Evolutionary conservation across 2,113 vertebrate species (phyloP).

Genomic region (Chascanopsetta lugubris): DNA sequence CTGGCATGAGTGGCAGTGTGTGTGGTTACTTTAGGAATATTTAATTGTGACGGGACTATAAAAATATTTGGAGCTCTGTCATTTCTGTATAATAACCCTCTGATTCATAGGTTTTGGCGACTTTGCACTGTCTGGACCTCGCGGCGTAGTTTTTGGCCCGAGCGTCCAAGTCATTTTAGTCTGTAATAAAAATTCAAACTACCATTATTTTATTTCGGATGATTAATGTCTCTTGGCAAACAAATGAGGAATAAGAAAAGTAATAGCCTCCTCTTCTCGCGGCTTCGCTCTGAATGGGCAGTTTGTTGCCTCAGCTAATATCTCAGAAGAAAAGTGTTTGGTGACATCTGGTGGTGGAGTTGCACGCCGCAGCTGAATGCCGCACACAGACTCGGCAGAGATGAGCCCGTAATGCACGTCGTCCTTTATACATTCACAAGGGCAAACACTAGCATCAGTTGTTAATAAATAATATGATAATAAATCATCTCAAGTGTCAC

Average conservation of each 20-base stretch:
- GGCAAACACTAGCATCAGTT: no score
- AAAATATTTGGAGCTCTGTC: conserved; percentile 39
- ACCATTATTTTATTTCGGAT: conserved; percentile 23
- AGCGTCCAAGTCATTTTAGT: conserved; percentile 19
- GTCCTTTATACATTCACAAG: no score
- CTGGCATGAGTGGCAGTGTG: conserved; percentile 8
- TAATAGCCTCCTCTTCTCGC: not conserved
- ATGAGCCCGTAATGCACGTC: no score
- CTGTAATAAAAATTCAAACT: conserved; percentile 20
- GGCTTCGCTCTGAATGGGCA: not conserved
- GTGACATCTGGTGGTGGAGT: no score
- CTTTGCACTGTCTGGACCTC: conserved; percentile 23
- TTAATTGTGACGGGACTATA: conserved; percentile 38
- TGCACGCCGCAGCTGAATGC: no score
- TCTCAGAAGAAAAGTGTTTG: no score
- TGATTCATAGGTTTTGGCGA: conserved; percentile 37
- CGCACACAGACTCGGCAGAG: no score
- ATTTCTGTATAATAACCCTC: conserved; percentile 35
- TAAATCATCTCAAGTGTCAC: no score
- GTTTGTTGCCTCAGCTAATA: conserved; percentile 2
- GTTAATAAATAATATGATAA: no score
- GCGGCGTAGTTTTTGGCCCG: conserved; percentile 34
- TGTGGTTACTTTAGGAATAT: conserved; percentile 27
- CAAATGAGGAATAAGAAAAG: not conserved
- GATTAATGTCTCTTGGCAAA: conserved; percentile 32